These are phyloP conservation scores for Tapirus indicus DNA, from an alignment of 2,797 vertebrate species.

Conservation along the genomic window DNA sequence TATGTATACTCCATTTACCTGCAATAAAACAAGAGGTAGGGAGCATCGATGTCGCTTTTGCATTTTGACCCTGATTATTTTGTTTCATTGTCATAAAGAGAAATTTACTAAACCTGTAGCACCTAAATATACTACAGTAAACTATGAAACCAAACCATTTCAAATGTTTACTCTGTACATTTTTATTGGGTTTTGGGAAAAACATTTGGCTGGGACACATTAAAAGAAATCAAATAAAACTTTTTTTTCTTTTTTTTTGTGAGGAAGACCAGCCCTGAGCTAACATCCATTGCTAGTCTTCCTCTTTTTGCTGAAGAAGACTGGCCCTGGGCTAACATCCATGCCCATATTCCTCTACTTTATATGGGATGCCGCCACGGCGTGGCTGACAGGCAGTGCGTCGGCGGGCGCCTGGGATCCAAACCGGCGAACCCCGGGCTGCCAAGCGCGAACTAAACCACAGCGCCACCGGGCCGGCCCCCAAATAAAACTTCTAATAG, in stretches of 20 bases:
- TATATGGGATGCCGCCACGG: too few species aligned
- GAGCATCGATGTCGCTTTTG: not conserved
- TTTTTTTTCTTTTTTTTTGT: too few species aligned
- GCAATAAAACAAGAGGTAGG: slow-evolving; percentile 16
- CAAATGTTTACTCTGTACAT: not conserved
- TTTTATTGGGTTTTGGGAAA: not conserved
- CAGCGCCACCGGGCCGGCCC: too few species aligned
- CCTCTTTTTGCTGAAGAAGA: too few species aligned
- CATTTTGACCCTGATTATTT: not conserved
- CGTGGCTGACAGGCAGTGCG: too few species aligned
- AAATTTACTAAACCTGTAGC: slow-evolving; percentile 39
- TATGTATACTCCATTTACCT: not conserved
- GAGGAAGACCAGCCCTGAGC: too few species aligned
- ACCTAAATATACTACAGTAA: not conserved
- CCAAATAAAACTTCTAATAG: not conserved
- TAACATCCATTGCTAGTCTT: too few species aligned
- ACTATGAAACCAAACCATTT: not conserved
- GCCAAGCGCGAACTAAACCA: too few species aligned
- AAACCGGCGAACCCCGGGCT: too few species aligned
- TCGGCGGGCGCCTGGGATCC: too few species aligned
- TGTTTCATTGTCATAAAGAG: not conserved
- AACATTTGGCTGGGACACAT: not conserved
- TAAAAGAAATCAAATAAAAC: slow-evolving; percentile 35
- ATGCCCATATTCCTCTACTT: too few species aligned
- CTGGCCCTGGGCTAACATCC: too few species aligned